A percentile compares a stretch with the other conserved stretches of the same genome.
Conservation (phyloP, 2,888 invertebrate species). For the Xestoiulus laeticollis region DNA sequence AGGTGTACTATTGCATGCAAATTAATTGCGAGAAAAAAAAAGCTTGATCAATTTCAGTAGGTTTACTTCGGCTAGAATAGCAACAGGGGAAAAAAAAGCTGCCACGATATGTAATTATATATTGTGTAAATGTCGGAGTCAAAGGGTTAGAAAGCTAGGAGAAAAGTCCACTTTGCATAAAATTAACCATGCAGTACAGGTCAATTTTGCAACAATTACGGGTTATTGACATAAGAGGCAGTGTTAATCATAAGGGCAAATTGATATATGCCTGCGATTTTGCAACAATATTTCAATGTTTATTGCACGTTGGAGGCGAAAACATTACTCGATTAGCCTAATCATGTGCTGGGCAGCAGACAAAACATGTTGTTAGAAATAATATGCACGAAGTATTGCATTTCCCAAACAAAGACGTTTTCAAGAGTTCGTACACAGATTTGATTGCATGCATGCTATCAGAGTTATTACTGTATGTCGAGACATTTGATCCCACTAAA, state of each 20-base stretch:
- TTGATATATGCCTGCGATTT: conserved; percentile 40
- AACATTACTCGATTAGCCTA: conserved; percentile 31
- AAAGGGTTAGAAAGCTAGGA: conserved; percentile 36
- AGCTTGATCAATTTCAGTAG: conserved; percentile 32
- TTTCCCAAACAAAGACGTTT: not conserved
- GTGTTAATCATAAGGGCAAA: conserved; percentile 35
- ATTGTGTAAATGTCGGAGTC: conserved; percentile 27
- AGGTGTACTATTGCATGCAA: conserved; percentile 23
- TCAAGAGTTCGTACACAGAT: not conserved
- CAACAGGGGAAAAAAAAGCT: not conserved
- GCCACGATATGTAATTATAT: conserved; percentile 25
- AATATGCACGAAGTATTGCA: not conserved
- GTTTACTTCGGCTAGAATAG: not conserved
- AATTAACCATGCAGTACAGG: not conserved
- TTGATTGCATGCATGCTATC: not conserved
- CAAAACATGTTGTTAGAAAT: not conserved
- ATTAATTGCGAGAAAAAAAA: conserved; percentile 36
- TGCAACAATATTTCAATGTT: conserved; percentile 22
- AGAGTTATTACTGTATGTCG: not conserved
- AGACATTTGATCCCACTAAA: not conserved
- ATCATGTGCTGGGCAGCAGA: conserved; percentile 16
- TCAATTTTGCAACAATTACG: conserved; percentile 41
- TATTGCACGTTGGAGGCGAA: conserved; percentile 31
- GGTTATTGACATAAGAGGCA: conserved; percentile 41
- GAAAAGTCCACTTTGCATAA: conserved; percentile 36